Evolutionary conservation across 2,888 invertebrate species (phyloP).

Genomic region (Germaria angustata): DNA sequence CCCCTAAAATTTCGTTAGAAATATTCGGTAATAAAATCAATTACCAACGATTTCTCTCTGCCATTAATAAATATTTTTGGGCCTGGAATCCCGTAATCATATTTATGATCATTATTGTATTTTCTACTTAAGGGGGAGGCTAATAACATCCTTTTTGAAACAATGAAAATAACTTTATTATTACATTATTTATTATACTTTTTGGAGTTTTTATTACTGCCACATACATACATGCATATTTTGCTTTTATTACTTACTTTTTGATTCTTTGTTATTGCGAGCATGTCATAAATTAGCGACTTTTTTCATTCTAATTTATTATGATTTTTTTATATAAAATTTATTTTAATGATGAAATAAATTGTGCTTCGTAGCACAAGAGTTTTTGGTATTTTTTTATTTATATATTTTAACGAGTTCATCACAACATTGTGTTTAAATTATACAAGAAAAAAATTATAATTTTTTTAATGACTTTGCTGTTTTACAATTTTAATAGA

Average conservation of each 20-base stretch:
- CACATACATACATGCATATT: neutral
- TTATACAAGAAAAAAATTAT: too few relatives aligned
- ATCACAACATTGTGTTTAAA: slow-evolving; percentile 6
- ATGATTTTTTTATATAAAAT: neutral
- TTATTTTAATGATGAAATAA: slow-evolving; percentile 7
- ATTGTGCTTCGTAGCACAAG: neutral
- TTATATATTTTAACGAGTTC: neutral
- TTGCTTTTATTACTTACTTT: neutral
- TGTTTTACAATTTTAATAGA: too few relatives aligned
- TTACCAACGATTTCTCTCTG: too few relatives aligned
- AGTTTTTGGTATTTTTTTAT: neutral
- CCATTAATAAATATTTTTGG: too few relatives aligned
- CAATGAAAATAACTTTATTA: too few relatives aligned
- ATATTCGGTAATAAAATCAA: too few relatives aligned
- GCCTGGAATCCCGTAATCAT: too few relatives aligned
- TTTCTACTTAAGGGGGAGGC: too few relatives aligned
- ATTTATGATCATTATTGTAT: too few relatives aligned
- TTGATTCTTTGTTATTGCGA: neutral
- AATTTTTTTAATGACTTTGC: too few relatives aligned
- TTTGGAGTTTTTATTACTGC: neutral
- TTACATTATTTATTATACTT: neutral
- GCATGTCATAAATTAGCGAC: neutral
- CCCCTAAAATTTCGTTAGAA: too few relatives aligned
- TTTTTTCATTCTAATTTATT: neutral
- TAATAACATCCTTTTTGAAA: too few relatives aligned